Conservation (phyloP, 2,888 invertebrate species). For the Pyrrhia umbra region DNA sequence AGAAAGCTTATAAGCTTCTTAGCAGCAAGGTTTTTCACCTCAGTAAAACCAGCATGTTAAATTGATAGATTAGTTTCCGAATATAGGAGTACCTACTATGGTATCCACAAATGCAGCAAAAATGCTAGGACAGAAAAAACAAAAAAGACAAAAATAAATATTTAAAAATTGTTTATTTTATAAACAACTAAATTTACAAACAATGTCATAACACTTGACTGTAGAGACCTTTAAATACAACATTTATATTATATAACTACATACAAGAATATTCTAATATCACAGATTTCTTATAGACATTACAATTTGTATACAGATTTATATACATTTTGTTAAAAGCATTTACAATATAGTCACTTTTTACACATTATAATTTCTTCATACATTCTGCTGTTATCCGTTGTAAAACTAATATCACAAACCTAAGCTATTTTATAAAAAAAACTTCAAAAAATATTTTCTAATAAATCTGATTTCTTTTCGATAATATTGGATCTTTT, state of each 20-base stretch:
- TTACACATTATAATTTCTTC: constrained; percentile 48
- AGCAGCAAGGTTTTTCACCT: too few relatives aligned
- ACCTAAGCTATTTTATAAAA: constrained; percentile 56
- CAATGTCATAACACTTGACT: constrained; percentile 83
- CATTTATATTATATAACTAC: constrained; percentile 72
- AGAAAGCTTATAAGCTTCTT: too few relatives aligned
- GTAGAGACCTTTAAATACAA: constrained; percentile 75
- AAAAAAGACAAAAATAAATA: constrained; percentile 53
- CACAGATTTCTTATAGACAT: constrained; percentile 78
- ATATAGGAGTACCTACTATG: background rate
- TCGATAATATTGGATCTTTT: constrained; percentile 34
- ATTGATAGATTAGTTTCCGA: background rate
- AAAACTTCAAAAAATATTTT: constrained; percentile 36
- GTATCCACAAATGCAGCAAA: background rate
- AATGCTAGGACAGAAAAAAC: constrained; percentile 9
- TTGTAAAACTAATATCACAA: constrained; percentile 73
- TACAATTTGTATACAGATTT: constrained; percentile 57
- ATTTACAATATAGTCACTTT: constrained; percentile 46
- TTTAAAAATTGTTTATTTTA: constrained; percentile 83
- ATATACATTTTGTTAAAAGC: constrained; percentile 57
- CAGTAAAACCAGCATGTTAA: too few relatives aligned
- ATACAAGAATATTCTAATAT: constrained; percentile 80
- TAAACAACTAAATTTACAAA: constrained; percentile 84
- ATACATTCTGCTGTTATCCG: constrained; percentile 23
- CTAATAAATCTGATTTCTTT: constrained; percentile 31